These are phyloP conservation scores for Lates calcarifer DNA, from an alignment of 2,113 vertebrate species.

Conservation along the genomic window DNA sequence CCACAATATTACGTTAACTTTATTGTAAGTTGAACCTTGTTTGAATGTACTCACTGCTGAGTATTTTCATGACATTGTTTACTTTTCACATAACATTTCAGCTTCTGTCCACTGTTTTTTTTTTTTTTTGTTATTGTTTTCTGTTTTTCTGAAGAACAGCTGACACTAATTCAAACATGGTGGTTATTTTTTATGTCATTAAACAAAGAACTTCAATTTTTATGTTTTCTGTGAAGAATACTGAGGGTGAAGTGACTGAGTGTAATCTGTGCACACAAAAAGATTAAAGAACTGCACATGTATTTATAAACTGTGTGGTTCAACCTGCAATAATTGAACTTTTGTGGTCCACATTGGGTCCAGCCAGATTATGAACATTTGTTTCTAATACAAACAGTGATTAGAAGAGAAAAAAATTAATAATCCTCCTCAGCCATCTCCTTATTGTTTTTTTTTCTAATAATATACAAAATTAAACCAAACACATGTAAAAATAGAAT, in stretches of 20 bases:
- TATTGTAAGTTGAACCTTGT: neutral
- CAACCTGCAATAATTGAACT: too few species aligned
- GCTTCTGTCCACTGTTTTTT: neutral
- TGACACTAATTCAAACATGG: neutral
- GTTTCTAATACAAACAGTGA: neutral
- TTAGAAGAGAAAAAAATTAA: neutral
- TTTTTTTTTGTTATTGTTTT: too few species aligned
- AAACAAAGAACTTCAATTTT: neutral
- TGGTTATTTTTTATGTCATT: neutral
- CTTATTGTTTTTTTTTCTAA: neutral
- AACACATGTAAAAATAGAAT: too few species aligned
- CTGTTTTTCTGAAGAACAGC: neutral
- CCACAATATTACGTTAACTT: neutral
- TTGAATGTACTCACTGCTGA: neutral
- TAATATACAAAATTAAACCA: neutral
- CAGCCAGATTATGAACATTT: too few species aligned
- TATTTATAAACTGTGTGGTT: too few species aligned
- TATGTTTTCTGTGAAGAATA: neutral
- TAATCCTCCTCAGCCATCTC: neutral
- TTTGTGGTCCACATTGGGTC: too few species aligned
- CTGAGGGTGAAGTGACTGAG: neutral
- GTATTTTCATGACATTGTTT: slow-evolving; percentile 10
- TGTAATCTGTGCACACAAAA: neutral
- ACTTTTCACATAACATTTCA: neutral
- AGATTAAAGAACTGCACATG: neutral